Evolutionary conservation across 2,888 invertebrate species (phyloP).

Genomic region (Seira sanloemensis): DNA sequence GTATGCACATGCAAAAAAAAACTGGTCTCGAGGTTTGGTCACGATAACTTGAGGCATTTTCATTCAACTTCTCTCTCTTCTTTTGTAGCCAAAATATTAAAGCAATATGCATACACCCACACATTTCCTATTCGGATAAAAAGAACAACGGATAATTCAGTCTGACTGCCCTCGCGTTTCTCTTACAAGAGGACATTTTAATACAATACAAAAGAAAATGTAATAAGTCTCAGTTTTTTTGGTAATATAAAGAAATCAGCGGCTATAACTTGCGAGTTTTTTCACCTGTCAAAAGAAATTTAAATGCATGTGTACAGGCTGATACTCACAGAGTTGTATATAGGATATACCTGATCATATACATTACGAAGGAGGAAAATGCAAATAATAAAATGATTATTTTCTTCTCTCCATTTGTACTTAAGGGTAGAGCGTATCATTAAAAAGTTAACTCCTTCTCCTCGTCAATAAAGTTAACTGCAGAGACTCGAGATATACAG

Average conservation of each 20-base stretch:
- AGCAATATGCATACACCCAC: conserved; percentile 49
- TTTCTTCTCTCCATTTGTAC: not conserved
- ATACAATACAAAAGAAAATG: conserved; percentile 2
- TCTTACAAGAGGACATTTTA: conserved; percentile 20
- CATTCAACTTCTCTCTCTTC: conserved; percentile 38
- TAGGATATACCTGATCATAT: no score
- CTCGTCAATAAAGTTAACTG: conserved; percentile 35
- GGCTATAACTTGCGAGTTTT: conserved; percentile 11
- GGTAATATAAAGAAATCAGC: conserved; percentile 1
- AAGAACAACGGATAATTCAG: conserved; percentile 36
- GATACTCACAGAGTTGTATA: conserved; percentile 13
- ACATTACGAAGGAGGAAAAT: conserved; percentile 3
- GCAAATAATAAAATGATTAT: conserved; percentile 17
- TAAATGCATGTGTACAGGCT: conserved; percentile 42
- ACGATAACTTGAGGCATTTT: conserved; percentile 61
- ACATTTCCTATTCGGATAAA: conserved; percentile 58
- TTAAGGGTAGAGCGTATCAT: conserved; percentile 33
- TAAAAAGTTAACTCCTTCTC: conserved; percentile 38
- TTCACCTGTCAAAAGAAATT: conserved; percentile 42
- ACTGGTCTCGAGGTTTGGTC: conserved; percentile 59
- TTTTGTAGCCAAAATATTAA: not conserved
- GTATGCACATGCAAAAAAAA: conserved; percentile 35
- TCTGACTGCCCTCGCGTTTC: conserved; percentile 42
- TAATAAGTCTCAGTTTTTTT: not conserved
- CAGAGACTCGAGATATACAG: conserved; percentile 44